These are phyloP conservation scores for Cygnus buccinator DNA, from an alignment of 2,113 vertebrate species.

Conservation along the genomic window DNA sequence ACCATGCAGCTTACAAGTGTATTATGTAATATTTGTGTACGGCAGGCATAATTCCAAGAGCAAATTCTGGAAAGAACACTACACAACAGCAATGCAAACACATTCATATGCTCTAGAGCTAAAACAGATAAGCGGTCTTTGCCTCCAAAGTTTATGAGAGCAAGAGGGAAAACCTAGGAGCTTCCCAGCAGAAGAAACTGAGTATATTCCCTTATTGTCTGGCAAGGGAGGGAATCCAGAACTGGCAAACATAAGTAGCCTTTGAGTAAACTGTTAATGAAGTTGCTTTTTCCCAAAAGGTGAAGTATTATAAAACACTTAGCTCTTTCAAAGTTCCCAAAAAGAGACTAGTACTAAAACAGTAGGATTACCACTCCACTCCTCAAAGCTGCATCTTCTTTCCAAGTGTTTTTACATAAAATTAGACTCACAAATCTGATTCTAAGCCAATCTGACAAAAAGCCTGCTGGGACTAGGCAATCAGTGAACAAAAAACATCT, in stretches of 20 bases:
- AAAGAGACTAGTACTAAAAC: not conserved
- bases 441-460: conserved; percentile 41
- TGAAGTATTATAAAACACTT: not conserved
- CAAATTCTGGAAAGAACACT: not conserved
- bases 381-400: not conserved
- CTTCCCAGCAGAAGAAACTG: not conserved
- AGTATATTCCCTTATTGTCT: not conserved
- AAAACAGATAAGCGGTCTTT: not conserved
- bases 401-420: not conserved
- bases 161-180: not conserved
- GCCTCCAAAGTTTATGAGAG: not conserved
- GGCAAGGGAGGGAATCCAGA: not conserved
- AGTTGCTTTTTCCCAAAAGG: not conserved
- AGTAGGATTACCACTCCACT: not conserved
- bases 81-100: not conserved
- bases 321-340: not conserved
- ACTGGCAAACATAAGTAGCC: not conserved
- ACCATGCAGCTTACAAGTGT: not conserved
- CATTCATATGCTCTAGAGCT: not conserved
- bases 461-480: conserved; percentile 18
- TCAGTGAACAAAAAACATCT: not conserved
- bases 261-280: not conserved
- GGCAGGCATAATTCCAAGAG: not conserved
- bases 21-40: not conserved
- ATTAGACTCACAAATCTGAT: conserved; percentile 14